These are phyloP conservation scores for Spisula subtruncata DNA, from an alignment of 2,888 invertebrate genomes.

Conservation along the genomic window DNA sequence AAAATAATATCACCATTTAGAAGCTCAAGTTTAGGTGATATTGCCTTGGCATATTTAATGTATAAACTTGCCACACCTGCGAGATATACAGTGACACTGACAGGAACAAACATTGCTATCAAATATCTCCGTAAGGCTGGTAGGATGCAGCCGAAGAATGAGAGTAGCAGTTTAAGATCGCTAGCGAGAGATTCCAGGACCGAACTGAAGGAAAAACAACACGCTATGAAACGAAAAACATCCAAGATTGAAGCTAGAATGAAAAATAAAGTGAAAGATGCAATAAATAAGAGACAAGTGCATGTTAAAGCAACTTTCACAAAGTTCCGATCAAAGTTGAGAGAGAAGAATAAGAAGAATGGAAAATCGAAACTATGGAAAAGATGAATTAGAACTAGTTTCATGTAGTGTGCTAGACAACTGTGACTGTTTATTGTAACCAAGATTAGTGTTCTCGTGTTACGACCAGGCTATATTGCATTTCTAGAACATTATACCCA, in stretches of 20 bases:
- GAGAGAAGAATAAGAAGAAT: background rate
- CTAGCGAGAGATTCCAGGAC: slow-evolving; percentile 80
- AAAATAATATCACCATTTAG: slow-evolving; percentile 92
- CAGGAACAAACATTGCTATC: slow-evolving; percentile 95
- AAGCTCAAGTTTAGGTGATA: slow-evolving; percentile 93
- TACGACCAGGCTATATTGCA: background rate
- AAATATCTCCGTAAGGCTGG: slow-evolving; percentile 94
- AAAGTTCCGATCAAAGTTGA: slow-evolving; percentile 28
- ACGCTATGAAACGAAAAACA: slow-evolving; percentile 3
- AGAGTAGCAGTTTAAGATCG: slow-evolving; percentile 88
- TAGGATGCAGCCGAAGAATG: slow-evolving; percentile 93
- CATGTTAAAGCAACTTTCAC: slow-evolving; percentile 18
- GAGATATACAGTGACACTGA: slow-evolving; percentile 96
- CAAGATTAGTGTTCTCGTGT: background rate
- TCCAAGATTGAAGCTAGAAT: slow-evolving; percentile 8
- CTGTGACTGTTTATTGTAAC: background rate
- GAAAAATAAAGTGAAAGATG: background rate
- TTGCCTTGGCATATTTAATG: slow-evolving; percentile 96
- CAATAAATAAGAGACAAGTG: slow-evolving; percentile 18
- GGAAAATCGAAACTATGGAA: background rate
- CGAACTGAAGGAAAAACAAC: slow-evolving; percentile 70
- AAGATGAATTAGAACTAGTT: slow-evolving; percentile 6
- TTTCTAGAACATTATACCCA: too few species aligned
- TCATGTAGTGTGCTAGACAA: background rate
- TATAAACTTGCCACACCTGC: slow-evolving; percentile 97